Percentiles rank a stretch among this genome's conserved stretches.
Conservation (phyloP, 2,888 invertebrate genomes). For the Rhagium mordax region DNA sequence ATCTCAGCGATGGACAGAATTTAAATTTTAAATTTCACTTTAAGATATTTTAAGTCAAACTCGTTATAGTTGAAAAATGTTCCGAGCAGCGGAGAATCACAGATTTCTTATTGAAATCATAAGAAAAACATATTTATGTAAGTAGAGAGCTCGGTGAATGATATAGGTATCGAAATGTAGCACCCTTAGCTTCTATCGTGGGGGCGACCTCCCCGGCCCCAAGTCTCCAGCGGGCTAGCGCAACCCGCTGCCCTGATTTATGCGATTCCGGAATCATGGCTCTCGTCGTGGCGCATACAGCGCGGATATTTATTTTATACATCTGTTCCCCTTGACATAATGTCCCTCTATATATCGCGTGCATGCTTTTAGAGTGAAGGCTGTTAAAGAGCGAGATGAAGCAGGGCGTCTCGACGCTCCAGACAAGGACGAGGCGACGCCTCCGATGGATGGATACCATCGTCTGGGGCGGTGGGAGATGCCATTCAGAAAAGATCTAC, state of each 20-base stretch:
- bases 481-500: constrained; percentile 72
- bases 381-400: constrained; percentile 65
- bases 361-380: constrained; percentile 77
- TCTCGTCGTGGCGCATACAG: constrained; percentile 70
- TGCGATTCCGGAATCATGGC: constrained; percentile 76
- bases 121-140: constrained; percentile 25
- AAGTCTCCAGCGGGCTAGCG: constrained; percentile 38
- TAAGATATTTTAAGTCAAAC: background rate
- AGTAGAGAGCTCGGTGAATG: constrained; percentile 3
- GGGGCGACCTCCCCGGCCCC: constrained; percentile 38
- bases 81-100: background rate
- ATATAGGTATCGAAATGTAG: constrained; percentile 30
- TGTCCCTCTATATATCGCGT: constrained; percentile 78
- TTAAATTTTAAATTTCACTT: background rate
- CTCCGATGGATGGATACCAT: constrained; percentile 64
- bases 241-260: constrained; percentile 73
- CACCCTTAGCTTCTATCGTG: constrained; percentile 26
- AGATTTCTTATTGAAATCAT: constrained; percentile 8
- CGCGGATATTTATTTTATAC: constrained; percentile 75
- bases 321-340: constrained; percentile 78
- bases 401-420: constrained; percentile 54
- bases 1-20: background rate
- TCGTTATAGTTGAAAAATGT: background rate
- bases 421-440: constrained; percentile 54
- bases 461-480: constrained; percentile 63